phyloP scores from a whole-genome alignment of 1,140 invertebrate species.

The Helicoverpa armigera region DNA sequence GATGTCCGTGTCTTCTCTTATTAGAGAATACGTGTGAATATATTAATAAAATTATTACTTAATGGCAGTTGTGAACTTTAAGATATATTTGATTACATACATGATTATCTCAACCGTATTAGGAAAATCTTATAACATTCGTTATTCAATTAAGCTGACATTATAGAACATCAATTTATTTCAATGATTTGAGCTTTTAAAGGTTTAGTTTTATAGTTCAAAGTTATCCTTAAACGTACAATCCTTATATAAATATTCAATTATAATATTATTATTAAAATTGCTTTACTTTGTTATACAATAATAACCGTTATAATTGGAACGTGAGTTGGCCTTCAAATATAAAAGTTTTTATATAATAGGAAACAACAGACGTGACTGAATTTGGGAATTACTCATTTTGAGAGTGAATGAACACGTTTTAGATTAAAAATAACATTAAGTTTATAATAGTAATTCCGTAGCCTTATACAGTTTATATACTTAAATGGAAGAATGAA shows the following conservation, averaged over 20 bases:
- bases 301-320: conserved; percentile 8
- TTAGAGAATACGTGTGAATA: neutral
- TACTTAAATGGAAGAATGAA: no score
- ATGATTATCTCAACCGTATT: neutral
- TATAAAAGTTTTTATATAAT: neutral
- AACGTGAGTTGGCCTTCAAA: neutral
- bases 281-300: neutral
- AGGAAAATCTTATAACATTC: neutral
- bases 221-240: neutral
- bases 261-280: neutral
- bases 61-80: neutral
- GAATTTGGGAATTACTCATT: no score
- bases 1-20: conserved; percentile 26
- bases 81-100: conserved; percentile 5
- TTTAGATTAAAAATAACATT: neutral
- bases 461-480: no score
- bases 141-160: neutral
- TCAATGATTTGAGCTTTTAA: conserved; percentile 1
- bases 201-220: neutral
- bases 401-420: neutral
- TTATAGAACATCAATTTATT: neutral
- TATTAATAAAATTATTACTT: neutral
- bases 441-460: no score
- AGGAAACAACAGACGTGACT: neutral
- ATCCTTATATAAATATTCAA: no score